These are phyloP conservation scores for Ectemnius continuus DNA, from an alignment of 2,888 invertebrate genomes.

Conservation along the genomic window DNA sequence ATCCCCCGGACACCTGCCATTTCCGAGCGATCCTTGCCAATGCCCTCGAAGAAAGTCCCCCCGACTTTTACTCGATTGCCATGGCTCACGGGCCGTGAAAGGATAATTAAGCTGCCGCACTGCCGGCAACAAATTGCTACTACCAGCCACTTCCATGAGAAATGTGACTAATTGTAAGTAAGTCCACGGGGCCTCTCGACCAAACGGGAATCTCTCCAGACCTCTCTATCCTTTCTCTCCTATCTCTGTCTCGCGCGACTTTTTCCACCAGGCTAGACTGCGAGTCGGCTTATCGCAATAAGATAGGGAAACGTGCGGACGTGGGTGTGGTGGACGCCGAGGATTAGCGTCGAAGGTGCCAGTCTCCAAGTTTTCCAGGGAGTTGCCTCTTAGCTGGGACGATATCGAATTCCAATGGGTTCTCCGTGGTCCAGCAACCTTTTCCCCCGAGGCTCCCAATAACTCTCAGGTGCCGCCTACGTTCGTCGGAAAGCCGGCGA, in stretches of 20 bases:
- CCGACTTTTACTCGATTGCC: slow-evolving; percentile 5
- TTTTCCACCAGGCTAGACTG: slow-evolving; percentile 32
- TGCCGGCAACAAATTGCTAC: too few relatives aligned
- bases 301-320: slow-evolving; percentile 60
- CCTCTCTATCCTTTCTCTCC: not conserved
- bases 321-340: slow-evolving; percentile 71
- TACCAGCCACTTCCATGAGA: too few relatives aligned
- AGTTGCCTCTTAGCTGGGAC: slow-evolving; percentile 37
- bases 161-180: too few relatives aligned
- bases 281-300: slow-evolving; percentile 52
- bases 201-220: not conserved
- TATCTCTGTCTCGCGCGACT: slow-evolving; percentile 29
- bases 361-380: slow-evolving; percentile 45
- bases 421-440: slow-evolving; percentile 24
- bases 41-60: slow-evolving; percentile 32
- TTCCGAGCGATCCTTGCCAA: slow-evolving; percentile 32
- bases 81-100: slow-evolving; percentile 21
- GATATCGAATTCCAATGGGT: slow-evolving; percentile 37
- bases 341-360: slow-evolving; percentile 61
- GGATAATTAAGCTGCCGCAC: slow-evolving; percentile 23
- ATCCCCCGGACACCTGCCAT: slow-evolving; percentile 43
- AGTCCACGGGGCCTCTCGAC: not conserved
- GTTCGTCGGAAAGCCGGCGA: not conserved
- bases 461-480: slow-evolving; percentile 9
- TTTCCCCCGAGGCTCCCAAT: slow-evolving; percentile 6